Evolutionary conservation across 1,140 invertebrate species (phyloP).

Genomic region (Lamellibrachia luymesi): DNA sequence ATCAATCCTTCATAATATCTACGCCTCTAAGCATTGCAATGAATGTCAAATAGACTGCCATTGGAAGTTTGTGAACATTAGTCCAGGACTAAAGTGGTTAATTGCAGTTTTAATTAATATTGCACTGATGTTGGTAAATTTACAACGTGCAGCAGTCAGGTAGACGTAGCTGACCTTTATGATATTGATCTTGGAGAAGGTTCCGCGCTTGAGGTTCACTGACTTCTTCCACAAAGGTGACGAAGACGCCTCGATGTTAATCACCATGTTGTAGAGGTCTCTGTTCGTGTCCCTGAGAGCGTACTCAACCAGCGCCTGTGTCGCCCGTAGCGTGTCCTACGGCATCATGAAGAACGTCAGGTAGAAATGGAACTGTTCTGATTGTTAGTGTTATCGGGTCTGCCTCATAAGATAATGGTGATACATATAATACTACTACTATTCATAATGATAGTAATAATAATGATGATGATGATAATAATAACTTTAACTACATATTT

Average conservation of each 20-base stretch:
- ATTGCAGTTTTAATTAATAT: no score
- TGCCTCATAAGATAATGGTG: neutral
- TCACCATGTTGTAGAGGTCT: slow-evolving; percentile 8
- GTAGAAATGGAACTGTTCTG: neutral
- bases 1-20: no score
- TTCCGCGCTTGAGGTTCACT: neutral
- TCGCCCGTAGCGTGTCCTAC: neutral
- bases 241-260: slow-evolving; percentile 6
- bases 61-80: neutral
- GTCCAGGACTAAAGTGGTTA: neutral
- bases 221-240: slow-evolving; percentile 6
- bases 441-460: neutral
- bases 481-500: no score
- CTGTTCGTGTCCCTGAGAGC: slow-evolving; percentile 2
- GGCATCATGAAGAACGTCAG: neutral
- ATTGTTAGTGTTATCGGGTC: neutral
- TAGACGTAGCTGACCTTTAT: neutral
- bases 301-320: neutral
- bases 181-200: neutral
- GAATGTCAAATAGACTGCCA: neutral
- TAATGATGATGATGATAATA: no score
- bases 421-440: neutral
- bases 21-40: no score
- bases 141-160: neutral
- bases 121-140: neutral